Evolutionary conservation across 2,113 vertebrate genomes (phyloP), one percentile per base, ranked within the genome.

Genomic region (Pelodiscus sinensis): DNA sequence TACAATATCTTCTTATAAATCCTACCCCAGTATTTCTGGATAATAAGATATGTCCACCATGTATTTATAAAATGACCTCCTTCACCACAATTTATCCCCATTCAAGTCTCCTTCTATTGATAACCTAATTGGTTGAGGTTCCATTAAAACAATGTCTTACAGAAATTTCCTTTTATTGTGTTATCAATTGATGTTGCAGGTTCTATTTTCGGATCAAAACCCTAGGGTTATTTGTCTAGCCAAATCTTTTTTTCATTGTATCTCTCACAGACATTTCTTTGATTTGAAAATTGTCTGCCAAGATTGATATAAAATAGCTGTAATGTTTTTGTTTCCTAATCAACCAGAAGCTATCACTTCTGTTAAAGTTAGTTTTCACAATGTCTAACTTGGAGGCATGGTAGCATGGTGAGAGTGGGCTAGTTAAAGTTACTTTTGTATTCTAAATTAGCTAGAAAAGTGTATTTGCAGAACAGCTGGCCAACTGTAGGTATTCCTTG

Each of bases 11-110:
- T 8, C 56, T 88, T 15, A 35, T 82, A 60, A 82, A 80, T 93
- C 81, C 52, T 68, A 21, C 35, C 18, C 62, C 58, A 81, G 82
- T 29, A 3, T 54, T 31, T 79, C 16, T 68, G 62, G 65, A 84
- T 1, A 1, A 78, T 14, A 15, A 89, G 50, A 27, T 6, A 50
- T 9, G 82, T 89, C 57, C 54, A 77, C 8, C 0, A 0, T 25
- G 57, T 73, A 84, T 78, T 6, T 22, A 52, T 55, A 82, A 38
- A 3, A 90, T 78, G 16, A 15, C 9, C 35, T 91, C 65, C 50
- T 62, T 58, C 75, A 55, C 31, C 52, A 29, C 13, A 51, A 55
- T 14, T 50, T 15, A 8, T n/a, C 5, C 5, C 57, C 38, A 21
- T 84, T 75, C 56, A 44, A 44, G 5, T 82, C 87, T 50, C 58